phyloP scores from a whole-genome alignment of 2,797 vertebrate species.

The Brachyalestes nurse region DNA sequence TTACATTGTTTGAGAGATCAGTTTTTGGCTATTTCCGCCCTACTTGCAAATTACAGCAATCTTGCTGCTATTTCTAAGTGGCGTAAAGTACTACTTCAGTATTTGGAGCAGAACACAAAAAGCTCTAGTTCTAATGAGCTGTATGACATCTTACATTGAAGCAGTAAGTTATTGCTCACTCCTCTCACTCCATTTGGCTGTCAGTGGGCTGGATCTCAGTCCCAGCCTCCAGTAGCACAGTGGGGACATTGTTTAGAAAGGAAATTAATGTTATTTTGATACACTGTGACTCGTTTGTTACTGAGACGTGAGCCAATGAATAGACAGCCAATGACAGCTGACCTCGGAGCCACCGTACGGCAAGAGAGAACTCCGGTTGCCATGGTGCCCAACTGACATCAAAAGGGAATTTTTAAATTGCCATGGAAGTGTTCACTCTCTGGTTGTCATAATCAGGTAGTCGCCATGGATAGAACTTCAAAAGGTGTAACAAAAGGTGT shows the following conservation, averaged over 20 bases:
- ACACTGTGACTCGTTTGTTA: slow-evolving; percentile 53
- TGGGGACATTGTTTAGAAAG: slow-evolving; percentile 39
- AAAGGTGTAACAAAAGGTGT: neutral
- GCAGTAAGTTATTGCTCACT: slow-evolving; percentile 37
- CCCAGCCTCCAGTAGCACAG: neutral
- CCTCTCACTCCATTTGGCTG: slow-evolving; percentile 37
- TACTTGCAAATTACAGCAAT: neutral
- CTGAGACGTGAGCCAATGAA: slow-evolving; percentile 47
- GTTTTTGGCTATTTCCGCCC: neutral
- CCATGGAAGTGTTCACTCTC: slow-evolving; percentile 34
- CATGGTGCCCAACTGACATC: slow-evolving; percentile 51
- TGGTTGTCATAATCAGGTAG: slow-evolving; percentile 47
- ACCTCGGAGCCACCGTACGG: slow-evolving; percentile 49
- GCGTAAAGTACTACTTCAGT: slow-evolving; percentile 9
- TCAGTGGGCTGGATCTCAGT: slow-evolving; percentile 35
- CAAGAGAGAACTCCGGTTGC: slow-evolving; percentile 51
- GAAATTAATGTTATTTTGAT: slow-evolving; percentile 59
- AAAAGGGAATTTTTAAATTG: slow-evolving; percentile 43
- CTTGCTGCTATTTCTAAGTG: neutral
- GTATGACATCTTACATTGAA: slow-evolving; percentile 31
- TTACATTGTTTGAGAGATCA: neutral
- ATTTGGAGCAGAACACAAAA: slow-evolving; percentile 30
- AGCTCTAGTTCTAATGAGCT: slow-evolving; percentile 24
- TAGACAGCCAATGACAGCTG: slow-evolving; percentile 51
- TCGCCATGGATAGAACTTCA: slow-evolving; percentile 39